A percentile compares a stretch with the other conserved stretches of the same genome.
These are phyloP conservation scores for Scaptomyza graminum DNA, from an alignment of 1,140 invertebrate species.

Conservation along the genomic window DNA sequence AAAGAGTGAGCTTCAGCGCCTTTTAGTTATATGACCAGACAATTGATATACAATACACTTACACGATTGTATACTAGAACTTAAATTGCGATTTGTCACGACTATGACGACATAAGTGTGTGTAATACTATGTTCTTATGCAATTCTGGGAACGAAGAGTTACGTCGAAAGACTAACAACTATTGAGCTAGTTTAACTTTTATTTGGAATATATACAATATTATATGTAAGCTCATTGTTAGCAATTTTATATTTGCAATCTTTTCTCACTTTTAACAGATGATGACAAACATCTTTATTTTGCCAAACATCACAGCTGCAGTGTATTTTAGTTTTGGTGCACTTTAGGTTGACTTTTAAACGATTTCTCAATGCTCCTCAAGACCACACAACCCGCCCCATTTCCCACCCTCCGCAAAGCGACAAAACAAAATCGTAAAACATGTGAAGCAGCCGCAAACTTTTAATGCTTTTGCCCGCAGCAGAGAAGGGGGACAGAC, in stretches of 20 bases:
- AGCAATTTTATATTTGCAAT: too few relatives aligned
- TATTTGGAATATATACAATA: too few relatives aligned
- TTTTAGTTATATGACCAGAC: conserved; percentile 27
- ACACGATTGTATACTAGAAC: background rate
- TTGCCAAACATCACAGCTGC: background rate
- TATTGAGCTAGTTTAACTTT: too few relatives aligned
- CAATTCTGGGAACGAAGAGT: too few relatives aligned
- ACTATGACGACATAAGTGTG: background rate
- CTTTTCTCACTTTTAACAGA: too few relatives aligned
- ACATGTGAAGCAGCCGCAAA: conserved; percentile 55
- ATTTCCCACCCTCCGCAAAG: background rate
- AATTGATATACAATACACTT: conserved; percentile 35
- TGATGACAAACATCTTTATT: too few relatives aligned
- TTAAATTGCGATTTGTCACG: background rate
- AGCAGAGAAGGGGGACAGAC: background rate
- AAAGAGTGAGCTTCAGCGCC: background rate
- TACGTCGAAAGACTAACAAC: too few relatives aligned
- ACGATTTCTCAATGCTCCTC: conserved; percentile 5
- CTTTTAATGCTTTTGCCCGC: conserved; percentile 45
- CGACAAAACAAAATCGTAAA: conserved; percentile 40
- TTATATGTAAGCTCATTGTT: too few relatives aligned
- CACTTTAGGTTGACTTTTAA: background rate
- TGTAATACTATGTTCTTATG: background rate
- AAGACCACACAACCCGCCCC: background rate
- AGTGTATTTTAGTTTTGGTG: conserved; percentile 10